Base-by-base conservation (phyloP, 2,113 vertebrate genomes). In the Gallinago undulata region DNA sequence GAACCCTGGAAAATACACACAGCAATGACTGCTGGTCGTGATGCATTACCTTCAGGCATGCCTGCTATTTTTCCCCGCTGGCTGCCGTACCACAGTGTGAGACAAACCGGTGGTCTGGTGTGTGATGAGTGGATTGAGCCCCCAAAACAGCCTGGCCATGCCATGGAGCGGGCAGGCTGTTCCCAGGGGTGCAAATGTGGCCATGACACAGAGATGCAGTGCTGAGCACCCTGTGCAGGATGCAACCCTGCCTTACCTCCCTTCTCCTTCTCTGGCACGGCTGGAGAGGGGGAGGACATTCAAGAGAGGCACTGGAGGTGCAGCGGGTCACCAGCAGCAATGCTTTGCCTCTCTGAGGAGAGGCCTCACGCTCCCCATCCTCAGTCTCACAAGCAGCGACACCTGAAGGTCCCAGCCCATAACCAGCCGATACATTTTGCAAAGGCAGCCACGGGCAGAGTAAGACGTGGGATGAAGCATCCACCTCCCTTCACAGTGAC, bases 91-190 rank as follows among this genome's bases (percentile, higher is more conserved):
- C 39, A 17, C 27, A 28, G 31, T 3, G 16, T 27, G 51, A 85
- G 68, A 21, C 47, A 64, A 93, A 60, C 2, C 2, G 1, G 31
- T 17, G 30, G 6, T 33, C 23, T 35, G 0, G 0, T 1, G 2
- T 5, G 19, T 27, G 55, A 18, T 5, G 43, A 41, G 63, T 4
- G 16, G 35, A 17, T 17, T 41, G 41, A 86, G 56, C 25, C n/a
- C 87, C 59, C 39, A 5, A 4, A 0, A 0, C 9, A 80, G 39
- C 39, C 56, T 23, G 2, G 1, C 9, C 19, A 24, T 1, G 7
- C 2, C 2, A 31, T 1, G 25, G 48, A 33, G 59, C 35, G 24
- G 57, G 24, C 51, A 39, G 41, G 83, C 13, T 70, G 35, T 23
- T 79, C 31, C 70, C 3, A 3, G 57, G 62, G 30, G 4, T 50